Conservation (phyloP, 2,888 invertebrate genomes). For the Chironomus riparius region DNA sequence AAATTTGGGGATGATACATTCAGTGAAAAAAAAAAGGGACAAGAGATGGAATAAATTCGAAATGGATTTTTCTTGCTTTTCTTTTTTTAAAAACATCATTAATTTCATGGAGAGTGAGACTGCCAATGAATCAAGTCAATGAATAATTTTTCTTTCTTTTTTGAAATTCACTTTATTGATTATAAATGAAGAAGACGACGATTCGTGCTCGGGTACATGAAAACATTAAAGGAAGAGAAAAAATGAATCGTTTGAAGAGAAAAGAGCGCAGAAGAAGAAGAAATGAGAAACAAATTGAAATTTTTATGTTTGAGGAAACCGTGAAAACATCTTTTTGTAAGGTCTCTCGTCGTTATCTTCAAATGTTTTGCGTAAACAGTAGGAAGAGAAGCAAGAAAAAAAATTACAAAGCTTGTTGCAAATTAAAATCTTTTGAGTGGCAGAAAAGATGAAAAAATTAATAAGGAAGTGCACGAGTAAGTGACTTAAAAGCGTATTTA, state of each 20-base stretch:
- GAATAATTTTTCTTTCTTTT: neutral
- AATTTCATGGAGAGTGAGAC: neutral
- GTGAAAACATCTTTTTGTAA: neutral
- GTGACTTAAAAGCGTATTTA: too few species aligned
- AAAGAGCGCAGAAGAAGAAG: neutral
- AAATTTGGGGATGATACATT: too few species aligned
- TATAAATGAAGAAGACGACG: neutral
- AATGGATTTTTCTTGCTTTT: too few species aligned
- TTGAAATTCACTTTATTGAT: neutral
- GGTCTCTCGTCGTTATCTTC: neutral
- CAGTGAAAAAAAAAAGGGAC: too few species aligned
- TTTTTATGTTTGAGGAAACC: neutral
- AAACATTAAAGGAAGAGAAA: neutral
- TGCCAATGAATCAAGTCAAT: neutral
- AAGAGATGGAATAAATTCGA: too few species aligned
- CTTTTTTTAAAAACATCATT: neutral
- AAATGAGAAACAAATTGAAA: neutral
- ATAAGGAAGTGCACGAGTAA: too few species aligned
- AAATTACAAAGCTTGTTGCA: neutral
- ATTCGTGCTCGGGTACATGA: neutral
- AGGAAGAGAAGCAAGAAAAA: too few species aligned
- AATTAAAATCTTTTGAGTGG: neutral
- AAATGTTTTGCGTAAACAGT: neutral
- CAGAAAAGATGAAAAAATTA: too few species aligned
- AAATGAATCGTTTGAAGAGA: neutral